Evolutionary conservation across 2,797 vertebrate genomes (phyloP).

Genomic region (Thamnophis elegans): DNA sequence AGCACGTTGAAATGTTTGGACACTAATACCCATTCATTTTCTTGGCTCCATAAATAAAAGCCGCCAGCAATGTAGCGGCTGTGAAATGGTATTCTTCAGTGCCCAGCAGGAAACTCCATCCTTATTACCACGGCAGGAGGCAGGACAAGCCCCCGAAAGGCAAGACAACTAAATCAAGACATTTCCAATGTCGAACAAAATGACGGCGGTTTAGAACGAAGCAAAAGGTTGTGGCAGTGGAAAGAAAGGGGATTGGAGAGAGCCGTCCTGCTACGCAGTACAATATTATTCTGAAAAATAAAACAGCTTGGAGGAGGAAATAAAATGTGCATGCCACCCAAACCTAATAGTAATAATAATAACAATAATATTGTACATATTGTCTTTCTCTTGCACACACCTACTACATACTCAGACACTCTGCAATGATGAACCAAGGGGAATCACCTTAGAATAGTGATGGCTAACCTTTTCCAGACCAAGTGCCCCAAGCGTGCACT

Average conservation of each 20-base stretch:
- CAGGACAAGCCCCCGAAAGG: conserved; percentile 94
- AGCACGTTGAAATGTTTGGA: conserved; percentile 99
- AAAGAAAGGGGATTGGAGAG: conserved; percentile 69
- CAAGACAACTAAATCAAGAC: conserved; percentile 99
- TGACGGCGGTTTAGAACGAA: conserved; percentile 88
- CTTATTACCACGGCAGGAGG: conserved; percentile 97
- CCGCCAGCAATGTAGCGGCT: conserved; percentile 96
- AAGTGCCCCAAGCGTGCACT: too few relatives aligned
- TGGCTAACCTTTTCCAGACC: too few relatives aligned
- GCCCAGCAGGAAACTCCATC: conserved; percentile 98
- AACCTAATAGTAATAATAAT: conserved; percentile 33
- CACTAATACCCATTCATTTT: conserved; percentile 99
- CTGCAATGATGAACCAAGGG: conserved; percentile 48
- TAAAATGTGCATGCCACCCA: conserved; percentile 48
- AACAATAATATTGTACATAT: conserved; percentile 65
- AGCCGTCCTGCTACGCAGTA: conserved; percentile 74
- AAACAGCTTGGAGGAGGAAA: conserved; percentile 70
- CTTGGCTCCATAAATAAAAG: conserved; percentile 99
- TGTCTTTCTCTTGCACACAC: conserved; percentile 52
- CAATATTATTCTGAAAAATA: conserved; percentile 77
- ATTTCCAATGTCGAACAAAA: conserved; percentile 99
- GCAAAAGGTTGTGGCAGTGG: conserved; percentile 76
- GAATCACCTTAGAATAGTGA: background rate
- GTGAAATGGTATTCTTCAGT: conserved; percentile 99
- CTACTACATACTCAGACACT: conserved; percentile 56